Base-by-base conservation (phyloP, 2,888 invertebrate species). In the Cheiracanthium punctorium region DNA sequence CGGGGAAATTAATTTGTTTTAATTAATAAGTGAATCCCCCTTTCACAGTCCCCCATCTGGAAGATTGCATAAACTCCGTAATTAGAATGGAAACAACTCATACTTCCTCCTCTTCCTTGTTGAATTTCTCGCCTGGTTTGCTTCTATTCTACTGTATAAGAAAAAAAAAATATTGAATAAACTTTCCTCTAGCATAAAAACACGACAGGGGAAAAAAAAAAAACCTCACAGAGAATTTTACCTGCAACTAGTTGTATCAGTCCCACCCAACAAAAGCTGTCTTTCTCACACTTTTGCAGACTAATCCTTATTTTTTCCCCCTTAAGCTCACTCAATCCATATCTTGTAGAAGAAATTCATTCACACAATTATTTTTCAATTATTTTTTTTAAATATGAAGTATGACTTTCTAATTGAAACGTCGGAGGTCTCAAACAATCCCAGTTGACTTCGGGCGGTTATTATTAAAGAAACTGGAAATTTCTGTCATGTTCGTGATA, bases 1-100 rank as follows among this genome's bases (percentile, higher is more conserved):
- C 72, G 58, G 72, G 41, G n/a, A 80, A 80, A 80, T 80, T 52
- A 73, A 73, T 41, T 73, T 80, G 80, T 80, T 80, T 80, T 80
- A 80, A 80, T 80, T 80, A 80, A 80, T 80, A 80, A 80, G 80
- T 43, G 77, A 30, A 52, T 24, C 29, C 37, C 72, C 24, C 65
- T 30, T 43, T 41, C 72, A 72, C 32, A 17, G 14, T 69, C 14
- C 30, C 37, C 72, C 72, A 41, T 71, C 72, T 72, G 64, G 65
- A 72, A 72, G 72, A 80, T 71, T 80, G 80, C 41, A 72, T 80
- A 80, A 80, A 80, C 58, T 72, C 64, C 65, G 72, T 72, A 71
- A 80, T 80, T 80, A 80, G 80, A 80, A 80, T 32, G 72, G 58
- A 72, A 41, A 72, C 80, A 65, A 32, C 48, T 64, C 33, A 28